Conservation (phyloP, 2,113 vertebrate genomes). For the Microcebus murinus region DNA sequence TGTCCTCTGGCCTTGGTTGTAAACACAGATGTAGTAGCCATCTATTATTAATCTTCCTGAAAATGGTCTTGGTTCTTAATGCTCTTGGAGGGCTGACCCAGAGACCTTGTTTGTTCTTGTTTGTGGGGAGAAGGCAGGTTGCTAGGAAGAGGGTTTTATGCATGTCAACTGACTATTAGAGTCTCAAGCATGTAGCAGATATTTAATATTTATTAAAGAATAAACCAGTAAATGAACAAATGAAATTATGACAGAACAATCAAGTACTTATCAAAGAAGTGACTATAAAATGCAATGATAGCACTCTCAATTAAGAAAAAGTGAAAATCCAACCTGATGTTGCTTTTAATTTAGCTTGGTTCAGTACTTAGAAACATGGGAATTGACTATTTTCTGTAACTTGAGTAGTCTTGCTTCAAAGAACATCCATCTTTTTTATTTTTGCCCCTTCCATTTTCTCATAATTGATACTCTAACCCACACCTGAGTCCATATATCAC, state of each 20-base stretch:
- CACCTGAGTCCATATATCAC: rapidly evolving
- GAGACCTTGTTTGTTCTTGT: slow-evolving; percentile 59
- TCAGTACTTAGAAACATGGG: neutral
- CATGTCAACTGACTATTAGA: neutral
- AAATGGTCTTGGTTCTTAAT: slow-evolving; percentile 71
- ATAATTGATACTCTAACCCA: neutral
- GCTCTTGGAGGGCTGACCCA: slow-evolving; percentile 72
- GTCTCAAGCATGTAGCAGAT: neutral
- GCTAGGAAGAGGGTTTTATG: neutral
- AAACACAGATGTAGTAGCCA: slow-evolving; percentile 60
- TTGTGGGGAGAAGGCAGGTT: slow-evolving; percentile 57
- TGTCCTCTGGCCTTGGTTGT: slow-evolving; percentile 69
- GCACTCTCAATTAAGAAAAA: neutral
- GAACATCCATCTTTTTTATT: neutral
- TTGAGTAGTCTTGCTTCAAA: neutral
- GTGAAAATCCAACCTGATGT: neutral
- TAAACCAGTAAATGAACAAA: neutral
- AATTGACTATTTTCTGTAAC: neutral
- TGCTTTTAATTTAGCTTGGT: neutral
- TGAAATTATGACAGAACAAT: neutral
- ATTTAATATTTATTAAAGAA: neutral
- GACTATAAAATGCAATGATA: neutral
- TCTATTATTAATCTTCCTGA: slow-evolving; percentile 71
- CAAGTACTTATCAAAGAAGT: neutral
- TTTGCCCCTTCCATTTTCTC: neutral